Conservation (phyloP, 1,140 invertebrate species). For the Ostrea denselamellosa region DNA sequence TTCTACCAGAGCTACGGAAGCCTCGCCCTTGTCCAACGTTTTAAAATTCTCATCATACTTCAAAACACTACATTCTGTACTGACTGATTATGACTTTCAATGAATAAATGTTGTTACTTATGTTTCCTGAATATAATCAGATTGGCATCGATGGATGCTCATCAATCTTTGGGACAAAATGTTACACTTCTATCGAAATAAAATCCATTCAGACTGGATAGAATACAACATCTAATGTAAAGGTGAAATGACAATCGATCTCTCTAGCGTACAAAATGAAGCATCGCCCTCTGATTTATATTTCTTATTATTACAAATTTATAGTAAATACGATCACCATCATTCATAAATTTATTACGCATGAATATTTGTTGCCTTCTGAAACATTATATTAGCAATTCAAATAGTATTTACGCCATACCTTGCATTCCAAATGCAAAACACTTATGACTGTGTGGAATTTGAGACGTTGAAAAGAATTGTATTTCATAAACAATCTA, state of each 20-base stretch:
- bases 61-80: too few species aligned
- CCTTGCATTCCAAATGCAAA: not conserved
- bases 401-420: not conserved
- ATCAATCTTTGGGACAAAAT: not conserved
- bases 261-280: not conserved
- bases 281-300: too few species aligned
- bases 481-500: too few species aligned
- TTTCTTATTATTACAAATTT: too few species aligned
- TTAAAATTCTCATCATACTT: too few species aligned
- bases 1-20: too few species aligned
- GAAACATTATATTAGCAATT: not conserved
- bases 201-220: not conserved
- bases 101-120: not conserved
- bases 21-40: too few species aligned
- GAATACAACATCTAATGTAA: not conserved
- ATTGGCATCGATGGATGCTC: not conserved
- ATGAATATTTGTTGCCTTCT: not conserved
- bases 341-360: not conserved
- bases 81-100: too few species aligned
- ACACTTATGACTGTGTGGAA: not conserved
- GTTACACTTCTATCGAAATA: not conserved
- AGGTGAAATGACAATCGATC: not conserved
- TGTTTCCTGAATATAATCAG: not conserved
- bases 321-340: not conserved
- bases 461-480: too few species aligned